These are phyloP conservation scores for Cantharis rufa DNA, from an alignment of 2,888 invertebrate genomes.

Conservation along the genomic window DNA sequence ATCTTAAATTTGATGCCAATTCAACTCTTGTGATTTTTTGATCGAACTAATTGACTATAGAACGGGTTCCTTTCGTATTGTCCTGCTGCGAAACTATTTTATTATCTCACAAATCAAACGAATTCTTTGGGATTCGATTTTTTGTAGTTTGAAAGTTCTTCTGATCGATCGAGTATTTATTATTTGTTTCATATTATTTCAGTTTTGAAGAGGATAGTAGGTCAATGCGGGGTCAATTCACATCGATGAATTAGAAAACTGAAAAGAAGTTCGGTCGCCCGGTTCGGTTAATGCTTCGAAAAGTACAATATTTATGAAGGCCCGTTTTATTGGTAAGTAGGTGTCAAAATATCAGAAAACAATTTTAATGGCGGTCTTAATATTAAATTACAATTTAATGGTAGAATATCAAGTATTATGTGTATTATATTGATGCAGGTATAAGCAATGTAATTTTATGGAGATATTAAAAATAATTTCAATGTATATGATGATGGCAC, in stretches of 20 bases:
- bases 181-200: not conserved
- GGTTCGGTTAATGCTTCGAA: not conserved
- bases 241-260: not conserved
- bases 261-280: not conserved
- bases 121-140: not conserved
- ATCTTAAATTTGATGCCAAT: constrained; percentile 27
- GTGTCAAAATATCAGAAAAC: not conserved
- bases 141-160: not conserved
- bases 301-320: not conserved
- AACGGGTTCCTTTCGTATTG: constrained; percentile 1
- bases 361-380: not conserved
- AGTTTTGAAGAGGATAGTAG: not conserved
- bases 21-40: not conserved
- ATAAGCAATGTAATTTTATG: not conserved
- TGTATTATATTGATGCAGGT: not conserved
- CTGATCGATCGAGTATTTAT: not conserved
- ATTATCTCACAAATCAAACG: not conserved
- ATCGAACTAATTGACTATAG: constrained; percentile 2
- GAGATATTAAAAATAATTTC: not conserved
- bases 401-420: not conserved
- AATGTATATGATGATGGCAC: not conserved
- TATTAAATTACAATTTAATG: not conserved
- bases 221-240: not conserved
- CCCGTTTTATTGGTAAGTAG: not conserved
- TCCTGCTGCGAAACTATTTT: not conserved